Evolutionary conservation across 1,140 invertebrate genomes (phyloP), one percentile per base, ranked within the genome.

Genomic region (Drosophila bocki): DNA sequence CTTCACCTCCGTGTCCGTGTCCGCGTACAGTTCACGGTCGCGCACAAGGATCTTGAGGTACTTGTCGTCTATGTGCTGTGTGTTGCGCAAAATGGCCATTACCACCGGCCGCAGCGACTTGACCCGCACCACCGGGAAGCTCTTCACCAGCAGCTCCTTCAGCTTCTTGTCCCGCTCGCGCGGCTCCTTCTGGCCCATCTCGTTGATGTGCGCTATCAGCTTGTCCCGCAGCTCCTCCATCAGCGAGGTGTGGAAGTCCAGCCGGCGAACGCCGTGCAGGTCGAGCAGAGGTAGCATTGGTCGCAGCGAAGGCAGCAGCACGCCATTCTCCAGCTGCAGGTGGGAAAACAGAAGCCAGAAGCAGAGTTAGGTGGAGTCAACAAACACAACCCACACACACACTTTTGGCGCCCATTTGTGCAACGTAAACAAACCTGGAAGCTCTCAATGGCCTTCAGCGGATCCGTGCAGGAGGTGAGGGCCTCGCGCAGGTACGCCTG

Each of bases 1-100:
- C 93, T 99, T 99, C 1, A 99, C 98, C 94, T 99, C 98, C 3
- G 98, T 98, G 81, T 99, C 97, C 22, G 98, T 98, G 72, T 98
- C 98, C 79, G 96, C 96, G 93, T 99, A 99, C 1, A 99, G 93
- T 91, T 98, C 97, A 78, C 97, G 96, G 92, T 99, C 98, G 56
- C 96, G 94, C 1, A 99, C 97, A 62, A 99, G 93, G 33, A 98
- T 96, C 90, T 96, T 95, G 22, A 99, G 93, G 93, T 97, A 98
- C 91, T 98, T 97, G 75, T 99, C 98, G 87, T 99, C 98, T 74
- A 99, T 98, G 75, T 97, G 96, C 15, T 97, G 96, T 12, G 98
- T 97, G 92, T 99, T 98, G 91, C 98, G 96, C 47, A 99, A 93
- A 72, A 99, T 98, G 68, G 96, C 95, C 97, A 99, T 98, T 0